These are phyloP conservation scores for Polydrusus tereticollis DNA, from an alignment of 2,888 invertebrate species.

Conservation along the genomic window DNA sequence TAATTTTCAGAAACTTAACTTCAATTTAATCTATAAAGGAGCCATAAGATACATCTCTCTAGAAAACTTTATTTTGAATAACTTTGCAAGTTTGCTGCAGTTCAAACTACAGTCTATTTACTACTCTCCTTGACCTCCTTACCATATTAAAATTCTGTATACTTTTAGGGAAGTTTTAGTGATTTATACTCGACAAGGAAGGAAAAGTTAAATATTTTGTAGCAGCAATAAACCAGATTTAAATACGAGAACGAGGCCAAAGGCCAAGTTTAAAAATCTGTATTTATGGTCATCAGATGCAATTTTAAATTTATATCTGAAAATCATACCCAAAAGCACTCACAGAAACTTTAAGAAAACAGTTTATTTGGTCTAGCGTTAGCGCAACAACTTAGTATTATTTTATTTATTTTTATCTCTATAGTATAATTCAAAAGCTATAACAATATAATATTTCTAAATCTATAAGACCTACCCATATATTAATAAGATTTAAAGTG, in stretches of 20 bases:
- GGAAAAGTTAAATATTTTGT: neutral
- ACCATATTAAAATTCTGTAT: constrained; percentile 5
- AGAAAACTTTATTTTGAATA: neutral
- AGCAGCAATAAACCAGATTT: neutral
- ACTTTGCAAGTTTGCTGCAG: neutral
- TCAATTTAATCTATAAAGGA: too few relatives aligned
- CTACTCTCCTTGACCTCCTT: constrained; percentile 10
- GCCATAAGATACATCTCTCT: neutral
- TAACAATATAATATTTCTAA: too few relatives aligned
- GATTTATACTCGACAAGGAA: neutral
- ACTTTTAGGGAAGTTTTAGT: constrained; percentile 12
- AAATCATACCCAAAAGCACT: too few relatives aligned
- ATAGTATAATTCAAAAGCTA: too few relatives aligned
- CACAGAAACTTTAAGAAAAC: too few relatives aligned
- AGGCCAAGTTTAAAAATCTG: neutral
- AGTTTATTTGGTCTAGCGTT: too few relatives aligned
- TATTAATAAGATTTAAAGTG: too few relatives aligned
- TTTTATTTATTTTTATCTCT: too few relatives aligned
- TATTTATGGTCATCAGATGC: neutral
- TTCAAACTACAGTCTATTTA: constrained; percentile 22
- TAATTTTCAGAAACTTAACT: too few relatives aligned
- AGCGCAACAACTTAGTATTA: too few relatives aligned
- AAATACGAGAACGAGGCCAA: neutral
- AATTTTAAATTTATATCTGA: too few relatives aligned
- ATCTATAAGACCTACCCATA: too few relatives aligned